Conservation (phyloP, 2,888 invertebrate genomes). For the Nomada hirtipes region DNA sequence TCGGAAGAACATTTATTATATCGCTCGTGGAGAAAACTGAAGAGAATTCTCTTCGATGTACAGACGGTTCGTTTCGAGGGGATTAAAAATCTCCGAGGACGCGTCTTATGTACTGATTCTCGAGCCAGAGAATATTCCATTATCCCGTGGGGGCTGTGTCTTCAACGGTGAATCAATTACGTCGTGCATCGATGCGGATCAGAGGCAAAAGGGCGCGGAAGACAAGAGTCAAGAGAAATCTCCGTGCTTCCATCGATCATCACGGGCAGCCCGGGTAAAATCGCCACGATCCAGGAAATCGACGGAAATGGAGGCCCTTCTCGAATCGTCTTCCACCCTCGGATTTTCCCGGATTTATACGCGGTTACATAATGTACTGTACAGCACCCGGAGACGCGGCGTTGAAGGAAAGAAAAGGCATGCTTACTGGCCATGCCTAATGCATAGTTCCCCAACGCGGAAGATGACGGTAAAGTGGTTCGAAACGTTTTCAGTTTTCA, state of each 20-base stretch:
- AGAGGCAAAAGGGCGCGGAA: conserved; percentile 34
- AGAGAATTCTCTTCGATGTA: not conserved
- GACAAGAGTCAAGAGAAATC: conserved; percentile 43
- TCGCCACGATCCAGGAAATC: conserved; percentile 74
- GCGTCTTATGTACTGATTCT: conserved; percentile 11
- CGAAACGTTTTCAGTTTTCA: conserved; percentile 22
- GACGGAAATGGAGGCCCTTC: conserved; percentile 78
- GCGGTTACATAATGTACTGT: conserved; percentile 57
- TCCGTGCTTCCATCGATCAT: conserved; percentile 54
- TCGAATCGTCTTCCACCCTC: conserved; percentile 44
- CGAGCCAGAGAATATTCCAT: conserved; percentile 48
- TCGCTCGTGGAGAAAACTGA: not conserved
- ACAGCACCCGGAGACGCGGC: not conserved
- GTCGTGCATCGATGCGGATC: conserved; percentile 60
- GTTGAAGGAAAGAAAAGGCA: conserved; percentile 51
- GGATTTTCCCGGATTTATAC: conserved; percentile 64
- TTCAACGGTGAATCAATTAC: conserved; percentile 53
- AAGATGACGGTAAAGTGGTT: conserved; percentile 22
- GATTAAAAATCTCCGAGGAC: conserved; percentile 36
- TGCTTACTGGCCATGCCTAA: conserved; percentile 25
- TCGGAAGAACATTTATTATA: not conserved
- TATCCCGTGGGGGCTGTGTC: conserved; percentile 48
- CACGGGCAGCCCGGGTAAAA: conserved; percentile 44
- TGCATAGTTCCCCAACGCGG: conserved; percentile 14
- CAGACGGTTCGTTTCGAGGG: conserved; percentile 2